These are phyloP conservation scores for Chalcosyrphus nemorum DNA, from an alignment of 2,888 invertebrate genomes.

Conservation along the genomic window DNA sequence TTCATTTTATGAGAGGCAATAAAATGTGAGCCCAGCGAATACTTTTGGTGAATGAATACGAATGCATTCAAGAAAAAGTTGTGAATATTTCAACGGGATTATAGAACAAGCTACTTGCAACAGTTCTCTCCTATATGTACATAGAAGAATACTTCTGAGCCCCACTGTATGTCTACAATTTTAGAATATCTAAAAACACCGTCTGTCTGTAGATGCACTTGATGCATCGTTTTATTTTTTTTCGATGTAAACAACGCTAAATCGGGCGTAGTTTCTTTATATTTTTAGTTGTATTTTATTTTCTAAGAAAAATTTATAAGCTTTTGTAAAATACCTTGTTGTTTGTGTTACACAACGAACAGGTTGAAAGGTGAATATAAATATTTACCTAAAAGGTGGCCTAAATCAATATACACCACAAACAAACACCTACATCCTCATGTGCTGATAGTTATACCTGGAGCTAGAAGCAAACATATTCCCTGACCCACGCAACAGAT, in stretches of 20 bases:
- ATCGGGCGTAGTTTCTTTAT: background rate
- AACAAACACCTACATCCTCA: background rate
- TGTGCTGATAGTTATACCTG: background rate
- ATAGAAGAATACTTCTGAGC: background rate
- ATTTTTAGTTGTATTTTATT: slow-evolving; percentile 20
- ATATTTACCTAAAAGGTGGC: slow-evolving; percentile 1
- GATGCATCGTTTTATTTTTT: background rate
- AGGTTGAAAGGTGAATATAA: slow-evolving; percentile 22
- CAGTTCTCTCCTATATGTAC: no score
- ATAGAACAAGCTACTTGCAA: no score
- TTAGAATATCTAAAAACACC: background rate
- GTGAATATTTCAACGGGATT: no score
- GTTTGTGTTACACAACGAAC: slow-evolving; percentile 20
- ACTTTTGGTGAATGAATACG: no score
- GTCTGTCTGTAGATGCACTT: background rate
- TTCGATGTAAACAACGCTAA: slow-evolving; percentile 15
- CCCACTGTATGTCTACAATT: slow-evolving; percentile 16
- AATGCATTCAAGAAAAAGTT: no score
- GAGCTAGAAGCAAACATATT: background rate
- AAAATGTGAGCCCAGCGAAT: no score
- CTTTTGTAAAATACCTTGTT: background rate
- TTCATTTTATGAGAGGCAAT: no score
- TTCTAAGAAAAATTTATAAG: slow-evolving; percentile 14
- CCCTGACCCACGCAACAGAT: background rate
- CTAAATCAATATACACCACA: background rate